Evolutionary conservation across 35 echinoderm and acorn worm species (phyloP).

Genomic region (Hemicentrotus pulcherrimus): DNA sequence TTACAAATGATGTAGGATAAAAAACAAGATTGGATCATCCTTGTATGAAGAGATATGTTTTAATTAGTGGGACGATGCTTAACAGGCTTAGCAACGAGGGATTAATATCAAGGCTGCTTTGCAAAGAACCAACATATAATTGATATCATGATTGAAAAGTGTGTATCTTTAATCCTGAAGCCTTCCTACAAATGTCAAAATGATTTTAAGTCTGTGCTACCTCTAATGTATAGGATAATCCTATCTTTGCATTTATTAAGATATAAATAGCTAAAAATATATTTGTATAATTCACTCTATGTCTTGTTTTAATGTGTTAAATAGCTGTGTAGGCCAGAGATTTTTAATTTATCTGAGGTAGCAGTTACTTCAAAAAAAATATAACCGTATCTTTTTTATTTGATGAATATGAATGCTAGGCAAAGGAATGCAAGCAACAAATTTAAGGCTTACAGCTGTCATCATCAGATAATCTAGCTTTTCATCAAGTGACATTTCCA

Average conservation of each 20-base stretch:
- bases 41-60: neutral
- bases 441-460: conserved; percentile 31
- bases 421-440: neutral
- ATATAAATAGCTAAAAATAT: neutral
- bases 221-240: neutral
- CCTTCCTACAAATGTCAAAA: neutral
- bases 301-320: neutral
- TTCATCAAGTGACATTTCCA: conserved; percentile 30
- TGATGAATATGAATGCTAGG: neutral
- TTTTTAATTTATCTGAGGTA: neutral
- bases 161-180: neutral
- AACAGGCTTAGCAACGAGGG: neutral
- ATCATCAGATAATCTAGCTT: neutral
- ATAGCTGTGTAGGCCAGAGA: neutral
- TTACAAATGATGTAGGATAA: too few relatives aligned
- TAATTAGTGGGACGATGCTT: neutral
- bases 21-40: neutral
- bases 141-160: neutral
- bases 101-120: neutral
- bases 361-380: neutral
- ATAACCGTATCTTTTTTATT: neutral
- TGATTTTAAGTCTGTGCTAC: neutral
- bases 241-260: neutral
- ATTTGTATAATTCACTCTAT: neutral
- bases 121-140: neutral